Percentiles rank a stretch among this genome's conserved stretches.
These are phyloP conservation scores for Anniella stebbinsi DNA, from an alignment of 2,797 vertebrate species.

Conservation along the genomic window DNA sequence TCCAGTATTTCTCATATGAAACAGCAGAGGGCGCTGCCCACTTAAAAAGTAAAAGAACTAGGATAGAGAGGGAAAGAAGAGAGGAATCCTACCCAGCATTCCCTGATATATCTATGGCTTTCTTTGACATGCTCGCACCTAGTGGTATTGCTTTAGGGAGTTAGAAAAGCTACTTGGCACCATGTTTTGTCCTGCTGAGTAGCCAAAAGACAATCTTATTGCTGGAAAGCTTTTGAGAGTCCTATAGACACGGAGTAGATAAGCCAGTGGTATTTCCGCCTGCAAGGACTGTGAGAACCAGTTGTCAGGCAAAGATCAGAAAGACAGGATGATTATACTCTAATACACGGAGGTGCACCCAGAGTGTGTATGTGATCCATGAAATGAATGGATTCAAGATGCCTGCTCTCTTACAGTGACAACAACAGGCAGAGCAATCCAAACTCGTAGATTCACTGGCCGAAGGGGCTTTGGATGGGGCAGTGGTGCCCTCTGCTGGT, in stretches of 20 bases:
- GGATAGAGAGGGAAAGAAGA: not conserved
- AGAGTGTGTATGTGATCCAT: not conserved
- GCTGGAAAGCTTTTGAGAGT: not conserved
- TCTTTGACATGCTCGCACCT: not conserved
- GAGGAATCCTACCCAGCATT: not conserved
- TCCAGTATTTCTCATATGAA: slow-evolving; percentile 24
- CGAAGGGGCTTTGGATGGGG: not conserved
- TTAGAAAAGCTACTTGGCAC: not conserved
- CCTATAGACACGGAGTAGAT: not conserved
- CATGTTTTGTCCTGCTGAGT: not conserved
- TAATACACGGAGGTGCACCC: not conserved
- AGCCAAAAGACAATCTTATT: not conserved
- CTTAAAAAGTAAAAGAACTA: not conserved
- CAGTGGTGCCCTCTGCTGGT: not conserved
- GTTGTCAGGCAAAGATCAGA: not conserved
- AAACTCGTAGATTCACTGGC: not conserved
- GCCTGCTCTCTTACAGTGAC: not conserved
- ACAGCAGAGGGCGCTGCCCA: slow-evolving; percentile 66
- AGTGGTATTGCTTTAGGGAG: not conserved
- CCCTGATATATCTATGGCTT: not conserved
- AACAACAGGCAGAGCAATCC: not conserved
- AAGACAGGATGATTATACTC: slow-evolving; percentile 18
- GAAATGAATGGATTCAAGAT: not conserved
- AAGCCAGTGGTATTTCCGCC: not conserved
- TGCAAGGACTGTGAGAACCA: not conserved